Percentiles rank a stretch among this genome's conserved stretches.
phyloP scores from a whole-genome alignment of 2,113 vertebrate species.

The Barnardius zonarius region DNA sequence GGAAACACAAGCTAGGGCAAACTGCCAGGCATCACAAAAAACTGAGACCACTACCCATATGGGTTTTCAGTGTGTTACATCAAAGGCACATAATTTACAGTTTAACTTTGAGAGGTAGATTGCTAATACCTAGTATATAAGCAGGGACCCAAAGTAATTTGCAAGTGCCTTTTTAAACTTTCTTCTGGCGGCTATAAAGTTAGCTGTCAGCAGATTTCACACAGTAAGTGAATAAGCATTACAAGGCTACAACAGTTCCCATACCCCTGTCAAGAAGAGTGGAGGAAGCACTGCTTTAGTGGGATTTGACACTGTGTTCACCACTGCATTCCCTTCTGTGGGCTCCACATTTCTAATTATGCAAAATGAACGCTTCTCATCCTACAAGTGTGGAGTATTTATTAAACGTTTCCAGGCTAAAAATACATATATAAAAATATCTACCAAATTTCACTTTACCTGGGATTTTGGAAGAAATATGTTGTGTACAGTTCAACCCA shows the following conservation, averaged over 20 bases:
- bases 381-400: background rate
- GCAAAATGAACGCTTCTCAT: background rate
- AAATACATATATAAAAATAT: background rate
- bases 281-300: background rate
- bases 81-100: background rate
- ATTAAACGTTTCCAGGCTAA: background rate
- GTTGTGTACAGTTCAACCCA: background rate
- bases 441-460: background rate
- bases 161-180: background rate
- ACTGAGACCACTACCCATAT: background rate
- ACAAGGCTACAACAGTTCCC: background rate
- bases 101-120: background rate
- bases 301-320: background rate
- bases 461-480: background rate
- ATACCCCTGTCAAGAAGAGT: accelerated
- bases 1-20: background rate
- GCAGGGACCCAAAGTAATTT: background rate
- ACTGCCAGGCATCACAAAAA: background rate
- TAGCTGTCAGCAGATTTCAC: background rate
- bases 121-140: background rate
- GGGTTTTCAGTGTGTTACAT: background rate
- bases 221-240: background rate
- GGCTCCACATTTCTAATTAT: background rate
- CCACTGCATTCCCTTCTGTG: background rate
- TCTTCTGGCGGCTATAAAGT: background rate